Conservation (phyloP, 2,888 invertebrate genomes). For the Junonia oenone region DNA sequence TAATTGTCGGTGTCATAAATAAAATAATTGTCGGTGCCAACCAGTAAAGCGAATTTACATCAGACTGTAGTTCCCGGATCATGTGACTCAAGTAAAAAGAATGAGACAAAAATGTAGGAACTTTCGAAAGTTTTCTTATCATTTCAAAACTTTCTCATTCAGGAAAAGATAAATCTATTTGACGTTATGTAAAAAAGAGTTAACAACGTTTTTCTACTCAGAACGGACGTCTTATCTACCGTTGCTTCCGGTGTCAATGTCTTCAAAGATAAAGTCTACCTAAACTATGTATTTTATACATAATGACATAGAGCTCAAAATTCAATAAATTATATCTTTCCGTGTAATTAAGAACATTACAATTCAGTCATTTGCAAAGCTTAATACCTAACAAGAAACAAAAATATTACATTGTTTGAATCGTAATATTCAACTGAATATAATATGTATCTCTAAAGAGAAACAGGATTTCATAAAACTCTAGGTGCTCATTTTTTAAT, state of each 20-base stretch:
- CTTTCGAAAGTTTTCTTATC: conserved; percentile 14
- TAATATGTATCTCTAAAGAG: too few relatives aligned
- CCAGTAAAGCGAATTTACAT: neutral
- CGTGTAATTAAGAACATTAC: conserved; percentile 20
- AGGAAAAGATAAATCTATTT: conserved; percentile 27
- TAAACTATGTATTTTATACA: conserved; percentile 12
- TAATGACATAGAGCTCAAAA: conserved; percentile 9
- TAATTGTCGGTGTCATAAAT: too few relatives aligned
- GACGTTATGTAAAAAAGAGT: conserved; percentile 26
- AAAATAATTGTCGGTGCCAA: too few relatives aligned
- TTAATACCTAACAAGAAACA: neutral
- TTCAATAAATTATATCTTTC: conserved; percentile 1
- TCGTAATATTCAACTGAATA: too few relatives aligned
- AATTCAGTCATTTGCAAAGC: conserved; percentile 6
- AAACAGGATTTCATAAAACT: too few relatives aligned
- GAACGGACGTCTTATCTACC: conserved; percentile 36
- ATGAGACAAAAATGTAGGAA: neutral
- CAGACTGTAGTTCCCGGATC: neutral
- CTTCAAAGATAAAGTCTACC: conserved; percentile 20
- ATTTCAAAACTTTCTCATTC: conserved; percentile 20
- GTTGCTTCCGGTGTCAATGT: conserved; percentile 36
- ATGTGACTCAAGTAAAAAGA: neutral
- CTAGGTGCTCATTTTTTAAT: too few relatives aligned
- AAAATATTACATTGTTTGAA: neutral
- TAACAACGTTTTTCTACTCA: conserved; percentile 29